These are phyloP conservation scores for Protobothrops flavoviridis DNA, from an alignment of 2,113 vertebrate species.

Conservation along the genomic window DNA sequence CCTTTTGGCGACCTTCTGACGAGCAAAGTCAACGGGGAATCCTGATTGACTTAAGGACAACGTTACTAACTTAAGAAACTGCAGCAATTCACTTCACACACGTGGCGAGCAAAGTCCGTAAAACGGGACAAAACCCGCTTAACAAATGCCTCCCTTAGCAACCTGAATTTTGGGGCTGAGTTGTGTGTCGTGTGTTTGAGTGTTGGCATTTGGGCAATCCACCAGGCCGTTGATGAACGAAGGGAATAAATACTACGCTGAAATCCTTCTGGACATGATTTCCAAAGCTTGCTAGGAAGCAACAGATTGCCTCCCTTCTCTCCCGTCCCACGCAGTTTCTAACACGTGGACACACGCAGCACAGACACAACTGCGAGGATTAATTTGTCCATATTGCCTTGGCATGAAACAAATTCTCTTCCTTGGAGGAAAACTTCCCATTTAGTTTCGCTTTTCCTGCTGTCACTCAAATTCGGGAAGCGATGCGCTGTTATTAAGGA, in stretches of 20 bases:
- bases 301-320: neutral
- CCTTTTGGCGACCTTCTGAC: too few relatives aligned
- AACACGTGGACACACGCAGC: neutral
- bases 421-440: neutral
- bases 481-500: neutral
- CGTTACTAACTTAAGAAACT: too few relatives aligned
- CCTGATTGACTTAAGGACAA: too few relatives aligned
- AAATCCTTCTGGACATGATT: neutral
- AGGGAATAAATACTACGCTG: neutral
- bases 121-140: too few relatives aligned
- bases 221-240: neutral
- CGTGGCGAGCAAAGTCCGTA: too few relatives aligned
- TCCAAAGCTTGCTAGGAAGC: neutral
- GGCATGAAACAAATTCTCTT: neutral
- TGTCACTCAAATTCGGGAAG: neutral
- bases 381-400: neutral
- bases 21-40: too few relatives aligned
- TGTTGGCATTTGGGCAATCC: neutral
- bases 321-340: neutral
- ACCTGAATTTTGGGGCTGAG: too few relatives aligned
- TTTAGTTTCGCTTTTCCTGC: neutral
- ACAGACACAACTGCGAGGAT: neutral
- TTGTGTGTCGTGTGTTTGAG: too few relatives aligned
- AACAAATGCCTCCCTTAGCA: too few relatives aligned
- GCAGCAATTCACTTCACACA: too few relatives aligned